A percentile compares a stretch with the other conserved stretches of the same genome.
phyloP scores from a whole-genome alignment of 2,888 invertebrate species.

The Callosobruchus maculatus region DNA sequence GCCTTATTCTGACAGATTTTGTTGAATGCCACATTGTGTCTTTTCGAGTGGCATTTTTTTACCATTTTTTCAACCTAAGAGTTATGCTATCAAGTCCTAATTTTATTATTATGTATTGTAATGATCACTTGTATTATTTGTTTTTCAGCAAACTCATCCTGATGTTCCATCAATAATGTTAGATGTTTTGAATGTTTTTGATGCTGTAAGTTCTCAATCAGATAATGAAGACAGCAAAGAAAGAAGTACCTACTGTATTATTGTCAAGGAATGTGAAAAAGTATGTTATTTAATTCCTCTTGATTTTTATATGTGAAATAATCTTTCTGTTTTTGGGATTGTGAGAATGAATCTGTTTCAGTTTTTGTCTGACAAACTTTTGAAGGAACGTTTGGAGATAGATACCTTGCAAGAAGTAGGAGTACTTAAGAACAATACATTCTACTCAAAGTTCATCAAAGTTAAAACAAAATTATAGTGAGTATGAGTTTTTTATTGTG shows the following conservation, averaged over 20 bases:
- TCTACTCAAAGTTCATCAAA: conserved; percentile 94
- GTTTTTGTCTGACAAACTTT: conserved; percentile 76
- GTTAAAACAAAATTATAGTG: conserved; percentile 97
- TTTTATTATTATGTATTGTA: too few species aligned
- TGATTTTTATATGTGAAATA: too few species aligned
- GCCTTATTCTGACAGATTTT: too few species aligned
- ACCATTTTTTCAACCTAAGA: not conserved
- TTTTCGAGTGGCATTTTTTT: too few species aligned
- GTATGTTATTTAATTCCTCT: too few species aligned
- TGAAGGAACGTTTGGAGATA: conserved; percentile 90
- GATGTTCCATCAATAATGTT: conserved; percentile 80
- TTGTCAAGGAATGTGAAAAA: conserved; percentile 77
- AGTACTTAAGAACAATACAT: conserved; percentile 82
- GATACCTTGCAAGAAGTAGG: conserved; percentile 91
- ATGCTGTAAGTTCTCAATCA: conserved; percentile 70
- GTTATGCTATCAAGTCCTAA: not conserved
- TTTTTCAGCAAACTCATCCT: conserved; percentile 66
- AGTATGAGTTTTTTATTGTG: conserved; percentile 51
- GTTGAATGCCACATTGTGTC: too few species aligned
- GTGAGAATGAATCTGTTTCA: conserved; percentile 37
- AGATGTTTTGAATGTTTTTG: conserved; percentile 80
- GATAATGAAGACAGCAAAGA: conserved; percentile 63
- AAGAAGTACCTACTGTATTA: conserved; percentile 70
- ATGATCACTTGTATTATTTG: conserved; percentile 14
- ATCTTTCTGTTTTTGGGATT: too few species aligned